These are phyloP conservation scores for Pristionchus entomophagus DNA, from an alignment of 2,888 invertebrate genomes.

Conservation along the genomic window DNA sequence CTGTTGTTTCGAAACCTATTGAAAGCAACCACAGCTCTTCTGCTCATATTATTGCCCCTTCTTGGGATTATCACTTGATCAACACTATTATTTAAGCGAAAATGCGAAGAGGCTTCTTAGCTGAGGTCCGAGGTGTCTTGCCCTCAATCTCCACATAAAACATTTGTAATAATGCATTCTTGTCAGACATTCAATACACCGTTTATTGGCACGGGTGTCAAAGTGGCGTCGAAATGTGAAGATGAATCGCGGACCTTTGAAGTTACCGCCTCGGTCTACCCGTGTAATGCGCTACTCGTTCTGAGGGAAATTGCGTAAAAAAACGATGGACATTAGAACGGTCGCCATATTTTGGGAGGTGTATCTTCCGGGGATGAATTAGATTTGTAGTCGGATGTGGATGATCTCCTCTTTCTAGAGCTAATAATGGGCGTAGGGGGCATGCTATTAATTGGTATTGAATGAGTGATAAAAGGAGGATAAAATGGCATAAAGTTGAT, in stretches of 20 bases:
- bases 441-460: not conserved
- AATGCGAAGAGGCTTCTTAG: too few species aligned
- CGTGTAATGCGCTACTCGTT: not conserved
- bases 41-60: too few species aligned
- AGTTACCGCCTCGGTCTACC: not conserved
- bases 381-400: not conserved
- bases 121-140: too few species aligned
- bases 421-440: not conserved
- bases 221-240: not conserved
- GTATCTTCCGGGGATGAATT: not conserved
- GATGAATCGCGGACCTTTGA: not conserved
- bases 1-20: too few species aligned
- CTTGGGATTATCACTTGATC: too few species aligned
- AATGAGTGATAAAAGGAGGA: not conserved
- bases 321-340: not conserved
- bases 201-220: conserved; percentile 43
- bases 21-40: too few species aligned
- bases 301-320: not conserved
- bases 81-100: too few species aligned
- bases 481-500: not conserved
- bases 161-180: conserved; percentile 44
- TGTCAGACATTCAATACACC: conserved; percentile 37
- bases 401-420: not conserved
- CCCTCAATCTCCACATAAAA: not conserved
- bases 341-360: not conserved